Base-by-base conservation (phyloP, 1,140 invertebrate genomes). In the Bacillus rossius region DNA sequence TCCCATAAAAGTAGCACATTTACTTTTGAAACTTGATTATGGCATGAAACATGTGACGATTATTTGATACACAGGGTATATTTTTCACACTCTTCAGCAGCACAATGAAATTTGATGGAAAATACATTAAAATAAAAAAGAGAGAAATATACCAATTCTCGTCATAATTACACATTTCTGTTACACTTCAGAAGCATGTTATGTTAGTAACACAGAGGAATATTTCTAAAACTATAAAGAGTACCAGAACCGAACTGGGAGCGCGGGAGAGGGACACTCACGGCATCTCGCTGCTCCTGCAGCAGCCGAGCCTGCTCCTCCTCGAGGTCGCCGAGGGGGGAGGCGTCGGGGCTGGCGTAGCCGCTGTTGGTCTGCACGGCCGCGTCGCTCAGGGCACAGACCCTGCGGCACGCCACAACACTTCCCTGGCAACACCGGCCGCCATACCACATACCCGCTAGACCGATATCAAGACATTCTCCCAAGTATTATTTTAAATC, bases 221-320 rank as follows among this genome's bases (percentile, higher is more conserved):
- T 40, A 17, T 40, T 40, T 40, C 13, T 40, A 40, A 40, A 40
- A 17, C 13, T 13, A 17, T 13, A 40, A 40, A 40, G 38, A 40
- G 17, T n/a, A 40, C 13, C 17, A 40, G n/a, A n/a, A n/a, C n/a
- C n/a, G n/a, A n/a, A n/a, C n/a, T n/a, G n/a, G n/a, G n/a, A n/a
- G n/a, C 47, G 16, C 23, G 23, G 13, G 23, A 1, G 17, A 48
- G 17, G 14, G 13, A 19, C 1, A 55, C 65, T 52, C 68, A 84
- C 83, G 67, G 81, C 81, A 73, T 86, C 85, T 65, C 83, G 83
- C 64, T 79, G 72, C 65, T 85, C 82, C 66, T 85, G 82, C 51
- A 83, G 69, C 60, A 72, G 71, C 52, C 69, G 63, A 20, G 69
- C 62, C 42, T 77, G 70, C 41, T 71, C 66, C 16, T 69, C 68